Base-by-base conservation (phyloP, 2,888 invertebrate genomes). In the Neelides folsomi region DNA sequence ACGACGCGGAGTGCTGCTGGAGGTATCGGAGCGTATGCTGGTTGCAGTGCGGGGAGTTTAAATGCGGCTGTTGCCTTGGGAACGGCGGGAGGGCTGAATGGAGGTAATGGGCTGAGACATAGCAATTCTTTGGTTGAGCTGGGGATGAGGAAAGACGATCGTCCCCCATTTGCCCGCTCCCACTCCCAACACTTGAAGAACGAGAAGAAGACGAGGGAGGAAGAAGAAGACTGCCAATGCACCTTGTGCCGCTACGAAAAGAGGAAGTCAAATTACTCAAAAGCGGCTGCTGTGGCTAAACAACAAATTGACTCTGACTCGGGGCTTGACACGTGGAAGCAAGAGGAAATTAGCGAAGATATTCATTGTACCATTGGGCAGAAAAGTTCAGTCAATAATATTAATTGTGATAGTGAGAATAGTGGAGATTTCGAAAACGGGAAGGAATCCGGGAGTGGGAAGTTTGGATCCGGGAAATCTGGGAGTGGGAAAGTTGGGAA, bases 321-420 rank as follows among this genome's bases (percentile, higher is more conserved):
- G n/a, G 64, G 64, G 19, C 50, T 64, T 34, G 64, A 64, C 52
- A 64, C 64, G 10, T 64, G 64, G 64, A 63, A 61, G 57, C 54
- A 45, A 52, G 20, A 9, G 8, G 45, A 35, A 13, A 3, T 27
- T 7, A n/a, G 7, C n/a, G 45, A 45, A 16, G 42, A 16, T 9
- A 16, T 18, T 42, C 12, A 42, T 9, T 12, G 18, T 15, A 18
- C 19, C 10, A 16, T 12, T 42, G 12, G 46, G 12, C 47, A 18
- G 39, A 36, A 37, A 20, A 34, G 12, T 19, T 9, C 10, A 35
- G 2, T 7, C 19, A n/a, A 4, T 13, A 35, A 9, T 1, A 20
- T 12, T 38, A 35, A 15, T 19, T 42, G 13, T 27, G 20, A 16
- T 36, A 48, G 8, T 13, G 20, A 19, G 40, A 12, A 18, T 49